phyloP scores from a whole-genome alignment of 2,797 vertebrate species.

The Micropoecilia bifurca region DNA sequence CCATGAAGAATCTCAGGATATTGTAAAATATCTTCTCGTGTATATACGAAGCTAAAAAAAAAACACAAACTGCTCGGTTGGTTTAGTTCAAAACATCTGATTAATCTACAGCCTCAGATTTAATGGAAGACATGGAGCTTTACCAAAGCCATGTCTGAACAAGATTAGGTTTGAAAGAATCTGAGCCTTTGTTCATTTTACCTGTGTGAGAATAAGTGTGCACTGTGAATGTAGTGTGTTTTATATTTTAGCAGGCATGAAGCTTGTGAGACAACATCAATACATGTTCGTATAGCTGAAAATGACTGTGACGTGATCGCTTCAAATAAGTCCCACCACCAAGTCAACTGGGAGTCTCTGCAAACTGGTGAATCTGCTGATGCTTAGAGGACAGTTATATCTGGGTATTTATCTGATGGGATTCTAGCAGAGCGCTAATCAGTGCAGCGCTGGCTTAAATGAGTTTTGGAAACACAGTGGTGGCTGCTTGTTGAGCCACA shows the following conservation, averaged over 20 bases:
- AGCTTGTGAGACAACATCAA: constrained; percentile 45
- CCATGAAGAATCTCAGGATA: background rate
- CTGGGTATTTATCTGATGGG: constrained; percentile 52
- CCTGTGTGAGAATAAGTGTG: constrained; percentile 33
- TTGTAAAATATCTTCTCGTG: background rate
- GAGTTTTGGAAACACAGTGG: constrained; percentile 18
- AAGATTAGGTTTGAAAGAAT: constrained; percentile 22
- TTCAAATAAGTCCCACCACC: constrained; percentile 64
- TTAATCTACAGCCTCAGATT: background rate
- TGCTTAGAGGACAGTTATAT: constrained; percentile 57
- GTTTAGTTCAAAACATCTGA: background rate
- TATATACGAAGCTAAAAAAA: background rate
- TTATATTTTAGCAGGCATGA: constrained; percentile 37
- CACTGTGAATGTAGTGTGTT: constrained; percentile 11
- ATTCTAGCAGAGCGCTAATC: constrained; percentile 41
- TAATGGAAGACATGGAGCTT: constrained; percentile 9
- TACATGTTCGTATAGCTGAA: constrained; percentile 64
- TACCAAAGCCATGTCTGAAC: constrained; percentile 14
- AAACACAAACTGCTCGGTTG: background rate
- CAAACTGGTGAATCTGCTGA: constrained; percentile 57
- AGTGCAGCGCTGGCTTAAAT: constrained; percentile 29
- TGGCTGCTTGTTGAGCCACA: constrained; percentile 8
- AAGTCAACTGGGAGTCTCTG: constrained; percentile 62
- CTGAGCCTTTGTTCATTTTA: constrained; percentile 39
- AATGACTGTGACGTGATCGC: constrained; percentile 65